These are phyloP conservation scores for Heliothis subflexa DNA, from an alignment of 1,140 invertebrate genomes.

Conservation along the genomic window DNA sequence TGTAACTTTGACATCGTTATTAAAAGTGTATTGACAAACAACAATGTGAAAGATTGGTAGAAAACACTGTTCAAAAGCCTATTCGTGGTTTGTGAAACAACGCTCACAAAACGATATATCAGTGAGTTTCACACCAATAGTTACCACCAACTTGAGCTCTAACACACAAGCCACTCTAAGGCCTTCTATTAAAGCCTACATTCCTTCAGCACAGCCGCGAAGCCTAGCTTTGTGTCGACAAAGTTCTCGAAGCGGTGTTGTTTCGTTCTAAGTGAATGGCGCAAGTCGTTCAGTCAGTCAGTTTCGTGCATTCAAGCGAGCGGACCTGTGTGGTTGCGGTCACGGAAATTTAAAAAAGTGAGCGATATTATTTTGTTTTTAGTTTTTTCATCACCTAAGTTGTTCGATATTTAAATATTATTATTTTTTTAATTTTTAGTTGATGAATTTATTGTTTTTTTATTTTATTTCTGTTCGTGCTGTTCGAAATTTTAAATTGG, in stretches of 20 bases:
- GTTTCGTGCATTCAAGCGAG: conserved; percentile 48
- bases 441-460: background rate
- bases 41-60: too few relatives aligned
- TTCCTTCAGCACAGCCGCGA: conserved; percentile 4
- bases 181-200: background rate
- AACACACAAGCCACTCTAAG: background rate
- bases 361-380: conserved; percentile 35
- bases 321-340: conserved; percentile 47
- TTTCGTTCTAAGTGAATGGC: conserved; percentile 46
- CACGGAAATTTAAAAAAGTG: conserved; percentile 47
- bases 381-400: background rate
- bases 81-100: too few relatives aligned
- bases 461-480: background rate
- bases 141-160: background rate
- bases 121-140: background rate
- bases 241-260: conserved; percentile 48
- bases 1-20: too few relatives aligned
- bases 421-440: background rate
- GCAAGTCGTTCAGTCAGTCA: conserved; percentile 45
- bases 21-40: too few relatives aligned
- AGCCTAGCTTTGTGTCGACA: conserved; percentile 12
- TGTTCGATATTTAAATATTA: background rate
- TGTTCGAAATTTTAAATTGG: background rate
- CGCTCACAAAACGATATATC: background rate
- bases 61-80: too few relatives aligned